Evolutionary conservation across 2,888 invertebrate species (phyloP), one percentile per base, ranked within the genome.

Genomic region (Sinhomidia bicolor): DNA sequence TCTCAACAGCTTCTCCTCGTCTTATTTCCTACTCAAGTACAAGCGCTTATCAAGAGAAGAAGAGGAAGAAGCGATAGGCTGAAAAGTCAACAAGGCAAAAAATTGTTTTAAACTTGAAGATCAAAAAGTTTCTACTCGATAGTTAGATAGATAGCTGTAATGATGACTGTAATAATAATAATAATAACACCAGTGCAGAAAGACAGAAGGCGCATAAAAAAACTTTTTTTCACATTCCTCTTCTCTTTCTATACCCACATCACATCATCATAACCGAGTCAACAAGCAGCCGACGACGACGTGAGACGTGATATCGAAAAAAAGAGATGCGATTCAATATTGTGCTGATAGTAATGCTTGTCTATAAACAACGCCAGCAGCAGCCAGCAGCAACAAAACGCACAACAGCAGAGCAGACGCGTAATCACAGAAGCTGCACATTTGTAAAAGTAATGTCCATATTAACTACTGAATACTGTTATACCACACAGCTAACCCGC

Each of bases 31-130:
- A 65, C 65, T 68, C 36, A 51, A 85, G 81, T 74, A 60, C 86
- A 81, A 5, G 4, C 3, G 60, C 60, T 74, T 86, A 86, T 81
- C 80, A 29, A 26, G 36, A 74, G 54, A n/a, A 54, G 6, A 44
- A 57, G 17, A 57, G 71, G 54, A n/a, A 54, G 6, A 44, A 57
- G 17, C 71, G 71, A 86, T 74, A 81, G 71, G 81, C 44, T 71
- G 36, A 71, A 81, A 81, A 86, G 86, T 86, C 86, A 86, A 81
- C 86, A 81, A 81, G 86, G 80, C 71, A 86, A 80, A 79, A 86
- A 81, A 86, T 81, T 81, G 74, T 80, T 81, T 86, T 81, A 80
- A 80, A 86, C 60, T 71, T 74, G 60, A 60, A 60, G 80, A 86
- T 86, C 80, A 86, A 60, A 26, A 86, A 80, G 60, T 71, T 86